phyloP scores from a whole-genome alignment of 2,888 invertebrate genomes.

The Yponomeuta cagnagella region DNA sequence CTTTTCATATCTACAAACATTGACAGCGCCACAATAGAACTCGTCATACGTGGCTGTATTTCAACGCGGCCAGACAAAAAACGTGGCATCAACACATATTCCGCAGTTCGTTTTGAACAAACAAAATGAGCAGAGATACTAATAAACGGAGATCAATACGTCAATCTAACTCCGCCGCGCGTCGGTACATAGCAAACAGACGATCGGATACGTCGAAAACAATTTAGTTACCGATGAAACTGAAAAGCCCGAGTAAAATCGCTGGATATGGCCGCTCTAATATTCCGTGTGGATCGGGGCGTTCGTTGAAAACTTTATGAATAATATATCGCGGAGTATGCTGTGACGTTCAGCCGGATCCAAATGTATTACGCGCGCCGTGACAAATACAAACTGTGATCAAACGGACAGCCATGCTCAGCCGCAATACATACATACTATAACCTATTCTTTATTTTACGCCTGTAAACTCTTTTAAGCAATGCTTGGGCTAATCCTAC shows the following conservation, averaged over 20 bases:
- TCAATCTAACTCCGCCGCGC: slow-evolving; percentile 8
- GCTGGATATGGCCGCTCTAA: slow-evolving; percentile 55
- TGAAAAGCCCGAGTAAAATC: slow-evolving; percentile 53
- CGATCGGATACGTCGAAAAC: slow-evolving; percentile 42
- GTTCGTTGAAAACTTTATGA: slow-evolving; percentile 65
- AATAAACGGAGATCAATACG: slow-evolving; percentile 13
- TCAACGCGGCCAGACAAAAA: neutral
- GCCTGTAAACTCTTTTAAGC: neutral
- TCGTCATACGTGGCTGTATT: neutral
- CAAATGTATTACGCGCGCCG: slow-evolving; percentile 35
- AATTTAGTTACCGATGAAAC: slow-evolving; percentile 67
- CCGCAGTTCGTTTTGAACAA: neutral
- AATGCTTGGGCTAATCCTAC: neutral
- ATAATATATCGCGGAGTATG: slow-evolving; percentile 60
- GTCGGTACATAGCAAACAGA: neutral
- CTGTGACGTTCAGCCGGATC: slow-evolving; percentile 43
- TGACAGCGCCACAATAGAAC: neutral
- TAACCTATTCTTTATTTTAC: slow-evolving; percentile 6
- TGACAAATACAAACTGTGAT: slow-evolving; percentile 43
- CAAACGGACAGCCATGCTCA: slow-evolving; percentile 31
- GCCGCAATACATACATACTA: neutral
- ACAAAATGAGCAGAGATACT: slow-evolving; percentile 10
- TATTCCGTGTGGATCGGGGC: slow-evolving; percentile 66
- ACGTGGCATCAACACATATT: neutral
- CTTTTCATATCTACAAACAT: neutral